A percentile compares a stretch with the other conserved stretches of the same genome.
Evolutionary conservation across 2,888 invertebrate genomes (phyloP).

Genomic region (Drosophila kuntzei): DNA sequence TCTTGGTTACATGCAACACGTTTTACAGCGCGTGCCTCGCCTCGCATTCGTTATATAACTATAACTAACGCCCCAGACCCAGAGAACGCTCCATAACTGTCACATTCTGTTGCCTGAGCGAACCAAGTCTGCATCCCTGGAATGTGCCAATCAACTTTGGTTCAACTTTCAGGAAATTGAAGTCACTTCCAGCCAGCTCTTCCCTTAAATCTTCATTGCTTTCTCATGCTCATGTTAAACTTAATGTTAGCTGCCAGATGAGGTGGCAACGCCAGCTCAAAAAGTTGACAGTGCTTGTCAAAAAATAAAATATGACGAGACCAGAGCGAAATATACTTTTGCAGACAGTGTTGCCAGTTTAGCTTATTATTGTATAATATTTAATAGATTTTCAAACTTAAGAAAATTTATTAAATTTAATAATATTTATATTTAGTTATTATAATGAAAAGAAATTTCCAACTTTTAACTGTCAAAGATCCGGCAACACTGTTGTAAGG

Average conservation of each 20-base stretch:
- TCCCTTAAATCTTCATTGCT: neutral
- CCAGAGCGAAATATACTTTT: neutral
- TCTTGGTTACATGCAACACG: slow-evolving; percentile 5
- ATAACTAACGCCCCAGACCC: slow-evolving; percentile 14
- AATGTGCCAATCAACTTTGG: slow-evolving; percentile 2
- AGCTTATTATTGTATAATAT: too few relatives aligned
- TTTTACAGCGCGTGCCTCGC: slow-evolving; percentile 38
- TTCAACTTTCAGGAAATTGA: neutral
- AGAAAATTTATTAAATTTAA: too few relatives aligned
- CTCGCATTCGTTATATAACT: slow-evolving; percentile 4
- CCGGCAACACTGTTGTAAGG: too few relatives aligned
- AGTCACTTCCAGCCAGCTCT: neutral
- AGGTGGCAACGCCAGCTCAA: neutral
- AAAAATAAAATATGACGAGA: neutral
- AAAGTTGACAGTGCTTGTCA: neutral
- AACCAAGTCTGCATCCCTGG: neutral
- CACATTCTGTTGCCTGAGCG: slow-evolving; percentile 1
- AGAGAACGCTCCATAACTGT: slow-evolving; percentile 15
- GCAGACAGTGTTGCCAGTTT: too few relatives aligned
- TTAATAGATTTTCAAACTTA: too few relatives aligned
- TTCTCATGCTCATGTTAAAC: too few relatives aligned
- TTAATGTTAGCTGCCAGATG: neutral
- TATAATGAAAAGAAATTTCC: too few relatives aligned
- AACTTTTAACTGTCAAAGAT: too few relatives aligned
- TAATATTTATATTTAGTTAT: too few relatives aligned